Base-by-base conservation (phyloP, 2,113 vertebrate species). In the Eidolon helvum region DNA sequence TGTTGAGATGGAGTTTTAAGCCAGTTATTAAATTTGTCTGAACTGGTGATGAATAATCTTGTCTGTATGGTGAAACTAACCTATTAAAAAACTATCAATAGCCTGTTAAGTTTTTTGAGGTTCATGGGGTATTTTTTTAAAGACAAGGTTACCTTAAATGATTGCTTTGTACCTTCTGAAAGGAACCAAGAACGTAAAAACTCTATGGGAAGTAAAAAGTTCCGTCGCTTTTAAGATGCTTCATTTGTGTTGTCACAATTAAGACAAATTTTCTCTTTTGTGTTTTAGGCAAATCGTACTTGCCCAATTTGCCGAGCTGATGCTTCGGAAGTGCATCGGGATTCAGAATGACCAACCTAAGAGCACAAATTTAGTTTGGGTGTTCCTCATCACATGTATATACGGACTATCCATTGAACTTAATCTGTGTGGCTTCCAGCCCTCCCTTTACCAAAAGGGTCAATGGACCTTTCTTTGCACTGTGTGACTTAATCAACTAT, bases 251-350 rank as follows among this genome's bases (percentile, higher is more conserved):
- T 24, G 28, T 75, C 53, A 83, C 80, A 75, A 11, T 93, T 86
- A 48, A 65, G 35, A 87, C 87, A 95, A 80, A 40, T 28, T 1
- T 26, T 96, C 6, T 96, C 53, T 78, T 96, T 93, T 97, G 0
- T 98, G 92, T 98, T 98, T 72, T 98, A 99, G 99, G 99, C 99
- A 78, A 99, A 99, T 98, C 99, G 99, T 95, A 99, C 99, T 93
- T 99, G 99, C 98, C 99, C 99, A 0, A 99, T 99, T 98, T 99
- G 99, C 98, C 99, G 99, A 99, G 99, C 99, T 89, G 99, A 99
- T 97, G 99, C 99, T 96, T 99, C 99, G 0, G 99, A 99, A 99
- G 99, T 99, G 94, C 99, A 99, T 98, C 99, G 99, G 98, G 99
- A 99, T 99, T 99, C 99, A 61, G 99, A 99, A 99, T 99, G 99